phyloP scores from a whole-genome alignment of 2,888 invertebrate genomes.

The Eilema griseolum region DNA sequence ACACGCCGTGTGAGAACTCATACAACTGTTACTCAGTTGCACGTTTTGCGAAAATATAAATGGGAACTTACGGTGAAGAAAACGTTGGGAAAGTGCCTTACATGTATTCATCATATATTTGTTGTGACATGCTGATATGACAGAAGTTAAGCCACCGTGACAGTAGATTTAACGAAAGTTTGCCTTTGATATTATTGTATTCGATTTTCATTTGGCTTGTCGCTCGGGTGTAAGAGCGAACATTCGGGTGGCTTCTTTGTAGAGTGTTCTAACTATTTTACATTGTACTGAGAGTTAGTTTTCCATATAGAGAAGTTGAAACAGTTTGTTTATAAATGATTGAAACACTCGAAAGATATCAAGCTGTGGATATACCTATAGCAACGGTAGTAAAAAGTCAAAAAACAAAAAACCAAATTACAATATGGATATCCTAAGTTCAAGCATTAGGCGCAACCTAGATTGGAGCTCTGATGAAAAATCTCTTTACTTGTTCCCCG shows the following conservation, averaged over 20 bases:
- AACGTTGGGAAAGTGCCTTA: neutral
- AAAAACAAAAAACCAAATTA: neutral
- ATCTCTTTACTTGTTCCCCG: neutral
- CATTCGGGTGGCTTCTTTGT: too few relatives aligned
- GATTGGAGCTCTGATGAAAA: neutral
- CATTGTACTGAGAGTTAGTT: too few relatives aligned
- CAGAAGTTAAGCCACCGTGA: neutral
- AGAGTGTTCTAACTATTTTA: too few relatives aligned
- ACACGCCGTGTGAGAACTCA: slow-evolving; percentile 21
- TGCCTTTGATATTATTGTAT: neutral
- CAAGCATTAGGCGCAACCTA: too few relatives aligned
- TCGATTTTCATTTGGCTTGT: neutral
- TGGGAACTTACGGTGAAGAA: neutral
- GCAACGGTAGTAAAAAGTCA: too few relatives aligned
- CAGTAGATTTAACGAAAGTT: neutral
- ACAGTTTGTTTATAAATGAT: too few relatives aligned
- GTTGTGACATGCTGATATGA: neutral
- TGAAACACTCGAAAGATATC: too few relatives aligned
- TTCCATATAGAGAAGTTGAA: too few relatives aligned
- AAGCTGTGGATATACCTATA: too few relatives aligned
- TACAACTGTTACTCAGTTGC: slow-evolving; percentile 19
- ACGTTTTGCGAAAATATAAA: slow-evolving; percentile 13
- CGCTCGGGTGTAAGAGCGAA: too few relatives aligned
- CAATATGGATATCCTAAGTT: too few relatives aligned
- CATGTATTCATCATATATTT: neutral